phyloP scores from a whole-genome alignment of 92 coral and sea anemone genomes.

The Pocillopora grandis region DNA sequence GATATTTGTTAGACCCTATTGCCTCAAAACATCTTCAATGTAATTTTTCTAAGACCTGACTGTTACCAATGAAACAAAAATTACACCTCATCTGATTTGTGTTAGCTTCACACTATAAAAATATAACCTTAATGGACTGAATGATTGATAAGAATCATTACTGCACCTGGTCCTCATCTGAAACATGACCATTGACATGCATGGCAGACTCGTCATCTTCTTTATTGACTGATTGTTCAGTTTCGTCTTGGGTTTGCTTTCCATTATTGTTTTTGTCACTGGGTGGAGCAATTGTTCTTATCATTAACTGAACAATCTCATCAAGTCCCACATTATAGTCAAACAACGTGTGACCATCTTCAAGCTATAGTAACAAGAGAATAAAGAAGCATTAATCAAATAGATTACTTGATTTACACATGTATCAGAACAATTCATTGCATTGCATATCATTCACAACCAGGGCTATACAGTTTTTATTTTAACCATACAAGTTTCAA shows the following conservation, averaged over 20 bases:
- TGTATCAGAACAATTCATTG: no score
- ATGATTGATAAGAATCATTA: no score
- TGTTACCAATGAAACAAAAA: no score
- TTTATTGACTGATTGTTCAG: background rate
- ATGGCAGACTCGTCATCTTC: background rate
- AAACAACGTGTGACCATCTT: slow-evolving; percentile 90
- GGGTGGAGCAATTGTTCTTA: slow-evolving; percentile 46
- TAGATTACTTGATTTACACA: background rate
- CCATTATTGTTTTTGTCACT: slow-evolving; percentile 35
- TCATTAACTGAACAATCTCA: slow-evolving; percentile 90
- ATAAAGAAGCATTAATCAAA: background rate
- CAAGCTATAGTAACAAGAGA: slow-evolving; percentile 57
- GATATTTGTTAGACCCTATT: no score
- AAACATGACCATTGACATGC: slow-evolving; percentile 23
- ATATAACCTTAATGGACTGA: no score
- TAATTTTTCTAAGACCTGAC: no score
- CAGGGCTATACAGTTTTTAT: no score
- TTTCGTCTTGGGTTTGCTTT: background rate
- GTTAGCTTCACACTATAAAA: no score
- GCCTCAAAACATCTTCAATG: no score
- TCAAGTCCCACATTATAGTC: slow-evolving; percentile 92
- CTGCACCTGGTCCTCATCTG: slow-evolving; percentile 19
- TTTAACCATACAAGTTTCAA: no score
- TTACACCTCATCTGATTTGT: no score
- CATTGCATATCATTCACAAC: no score